A percentile compares a stretch with the other conserved stretches of the same genome.
Conservation (phyloP, 2,113 vertebrate species). For the Cephalopholis sonnerati region DNA sequence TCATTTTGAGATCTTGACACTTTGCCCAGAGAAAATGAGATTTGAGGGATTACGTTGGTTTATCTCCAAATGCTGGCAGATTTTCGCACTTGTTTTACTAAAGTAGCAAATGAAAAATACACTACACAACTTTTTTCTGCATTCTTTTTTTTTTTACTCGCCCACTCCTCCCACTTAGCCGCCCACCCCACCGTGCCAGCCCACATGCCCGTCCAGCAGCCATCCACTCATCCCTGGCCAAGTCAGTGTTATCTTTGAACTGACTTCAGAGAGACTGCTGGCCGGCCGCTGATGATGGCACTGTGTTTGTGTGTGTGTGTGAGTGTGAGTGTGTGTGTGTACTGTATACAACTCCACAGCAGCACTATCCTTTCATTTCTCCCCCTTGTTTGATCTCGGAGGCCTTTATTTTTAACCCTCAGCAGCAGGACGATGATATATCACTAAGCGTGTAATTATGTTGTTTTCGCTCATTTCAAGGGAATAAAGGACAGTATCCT, state of each 20-base stretch:
- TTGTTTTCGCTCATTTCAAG: conserved; percentile 61
- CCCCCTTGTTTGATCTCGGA: conserved; percentile 51
- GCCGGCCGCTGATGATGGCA: conserved; percentile 38
- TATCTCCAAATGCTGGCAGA: conserved; percentile 16
- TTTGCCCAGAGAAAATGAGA: conserved; percentile 34
- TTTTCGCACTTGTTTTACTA: not conserved
- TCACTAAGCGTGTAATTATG: conserved; percentile 65
- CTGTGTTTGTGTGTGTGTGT: conserved; percentile 17
- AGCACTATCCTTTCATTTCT: conserved; percentile 53
- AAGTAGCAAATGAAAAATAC: not conserved
- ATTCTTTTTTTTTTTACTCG: not conserved
- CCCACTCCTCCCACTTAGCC: not conserved
- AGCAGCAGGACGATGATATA: conserved; percentile 45
- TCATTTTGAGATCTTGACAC: conserved; percentile 14
- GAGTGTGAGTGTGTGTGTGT: conserved; percentile 23
- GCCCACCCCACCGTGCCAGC: conserved; percentile 27
- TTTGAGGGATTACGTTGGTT: conserved; percentile 39
- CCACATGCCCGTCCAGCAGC: conserved; percentile 69
- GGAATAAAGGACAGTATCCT: conserved; percentile 56
- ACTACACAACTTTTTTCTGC: not conserved
- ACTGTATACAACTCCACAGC: conserved; percentile 39
- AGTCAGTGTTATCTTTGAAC: conserved; percentile 81
- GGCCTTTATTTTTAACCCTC: conserved; percentile 56
- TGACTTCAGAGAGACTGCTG: conserved; percentile 74
- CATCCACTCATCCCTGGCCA: conserved; percentile 71